Conservation (phyloP, 2,888 invertebrate species). For the Hofmannophila pseudospretella region DNA sequence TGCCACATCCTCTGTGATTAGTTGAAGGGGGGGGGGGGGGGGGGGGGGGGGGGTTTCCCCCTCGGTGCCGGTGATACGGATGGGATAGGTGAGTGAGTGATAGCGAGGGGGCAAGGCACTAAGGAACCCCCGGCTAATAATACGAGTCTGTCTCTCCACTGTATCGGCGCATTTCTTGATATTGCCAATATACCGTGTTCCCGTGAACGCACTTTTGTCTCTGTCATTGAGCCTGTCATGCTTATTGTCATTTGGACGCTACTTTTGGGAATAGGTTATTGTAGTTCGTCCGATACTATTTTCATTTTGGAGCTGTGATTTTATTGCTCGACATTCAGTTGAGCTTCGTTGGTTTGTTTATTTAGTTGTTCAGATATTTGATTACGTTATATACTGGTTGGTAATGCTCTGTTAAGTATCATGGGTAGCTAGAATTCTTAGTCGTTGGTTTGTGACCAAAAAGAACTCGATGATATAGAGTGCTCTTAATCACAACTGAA, state of each 20-base stretch:
- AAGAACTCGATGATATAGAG: too few species aligned
- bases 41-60: conserved; percentile 49
- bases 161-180: conserved; percentile 71
- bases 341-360: too few species aligned
- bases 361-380: too few species aligned
- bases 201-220: conserved; percentile 66
- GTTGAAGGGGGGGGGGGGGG: conserved; percentile 58
- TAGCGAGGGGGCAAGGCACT: conserved; percentile 66
- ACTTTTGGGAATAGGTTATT: too few species aligned
- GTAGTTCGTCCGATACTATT: too few species aligned
- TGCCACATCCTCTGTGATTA: conserved; percentile 75
- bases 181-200: conserved; percentile 71
- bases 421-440: too few species aligned
- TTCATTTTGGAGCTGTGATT: too few species aligned
- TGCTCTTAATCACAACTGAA: too few species aligned
- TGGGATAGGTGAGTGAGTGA: conserved; percentile 77
- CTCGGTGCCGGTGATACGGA: conserved; percentile 63
- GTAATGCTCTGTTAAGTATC: too few species aligned
- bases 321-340: too few species aligned
- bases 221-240: conserved; percentile 47
- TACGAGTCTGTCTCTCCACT: conserved; percentile 62
- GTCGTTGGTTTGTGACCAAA: too few species aligned
- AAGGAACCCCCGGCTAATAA: conserved; percentile 72
- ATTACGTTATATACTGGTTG: too few species aligned
- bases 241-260: conserved; percentile 16